Base-by-base conservation (phyloP, 1,140 invertebrate species). In the Myzus persicae region DNA sequence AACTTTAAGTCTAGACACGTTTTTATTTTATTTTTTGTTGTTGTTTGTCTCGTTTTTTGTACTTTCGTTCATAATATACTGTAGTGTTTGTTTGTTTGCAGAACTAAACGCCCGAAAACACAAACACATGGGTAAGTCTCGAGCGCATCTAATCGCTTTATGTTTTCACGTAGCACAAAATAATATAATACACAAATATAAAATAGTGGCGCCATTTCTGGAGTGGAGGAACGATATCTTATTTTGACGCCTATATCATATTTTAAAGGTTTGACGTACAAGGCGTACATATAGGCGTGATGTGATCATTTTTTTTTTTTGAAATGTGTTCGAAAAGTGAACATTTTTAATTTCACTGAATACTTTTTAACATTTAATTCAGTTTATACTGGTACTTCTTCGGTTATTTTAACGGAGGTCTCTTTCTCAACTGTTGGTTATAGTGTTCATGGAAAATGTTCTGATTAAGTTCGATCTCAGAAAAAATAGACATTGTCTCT, bases 61-160 rank as follows among this genome's bases (percentile, higher is more conserved):
- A n/a, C 26, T 59, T 90, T 67, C 36, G 48, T 90, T 90, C 89
- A 42, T 90, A 90, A 40, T 90, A 31, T 85, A 93, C 91, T 93
- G 22, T 84, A 85, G 44, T 51, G 76, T 93, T 93, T 93, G 91
- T 93, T 93, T 93, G 76, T 93, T 93, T 93, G 91, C 91, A 93
- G 91, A 93, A 85, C 76, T 93, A 93, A 93, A 93, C 91, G 91
- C 91, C 76, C 81, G 91, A 84, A 93, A 93, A 42, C 81, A 93
- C 91, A 93, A 93, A 85, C 76, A 93, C 44, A 48, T 22, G 24
- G 91, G 91, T 93, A 93, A 93, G 91, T 84, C 44, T 9, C 9
- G 44, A 48, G 42, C 42, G 40, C 31, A 51, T n/a, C 42, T 46
- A 51, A 89, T 89, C 48, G 48, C 46, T 51, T 91, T 40, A 59